These are phyloP conservation scores for Diabrotica virgifera DNA, from an alignment of 1,140 invertebrate species.

Conservation along the genomic window DNA sequence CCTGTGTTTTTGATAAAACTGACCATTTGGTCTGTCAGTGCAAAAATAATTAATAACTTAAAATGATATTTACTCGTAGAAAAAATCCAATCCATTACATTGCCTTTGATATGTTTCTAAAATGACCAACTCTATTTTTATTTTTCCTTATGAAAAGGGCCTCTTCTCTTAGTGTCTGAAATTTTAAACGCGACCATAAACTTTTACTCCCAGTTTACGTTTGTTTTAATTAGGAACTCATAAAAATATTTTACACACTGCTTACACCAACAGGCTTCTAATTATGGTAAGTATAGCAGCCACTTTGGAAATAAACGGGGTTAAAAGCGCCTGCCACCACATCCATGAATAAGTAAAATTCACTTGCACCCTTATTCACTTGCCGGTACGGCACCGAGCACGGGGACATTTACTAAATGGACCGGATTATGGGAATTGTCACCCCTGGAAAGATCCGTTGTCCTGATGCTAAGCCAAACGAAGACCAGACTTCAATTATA, in stretches of 20 bases:
- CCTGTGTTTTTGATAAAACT: no score
- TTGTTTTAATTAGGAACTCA: slow-evolving; percentile 23
- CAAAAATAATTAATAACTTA: no score
- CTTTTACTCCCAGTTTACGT: no score
- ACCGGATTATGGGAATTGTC: slow-evolving; percentile 29
- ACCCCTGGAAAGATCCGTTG: background rate
- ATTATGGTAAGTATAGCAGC: slow-evolving; percentile 27
- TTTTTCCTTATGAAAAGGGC: no score
- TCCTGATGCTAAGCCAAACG: slow-evolving; percentile 1
- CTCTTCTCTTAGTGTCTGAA: no score
- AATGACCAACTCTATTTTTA: no score
- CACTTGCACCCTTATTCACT: slow-evolving; percentile 22
- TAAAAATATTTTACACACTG: slow-evolving; percentile 20
- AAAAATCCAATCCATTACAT: no score
- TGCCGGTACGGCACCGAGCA: slow-evolving; percentile 4
- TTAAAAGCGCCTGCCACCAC: slow-evolving; percentile 38
- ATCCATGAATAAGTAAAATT: slow-evolving; percentile 39
- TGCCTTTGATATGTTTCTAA: no score
- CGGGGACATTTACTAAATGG: slow-evolving; percentile 36
- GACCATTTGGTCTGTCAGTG: no score
- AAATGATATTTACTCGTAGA: no score
- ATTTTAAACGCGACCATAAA: no score
- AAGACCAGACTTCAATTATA: slow-evolving; percentile 5
- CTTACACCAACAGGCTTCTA: slow-evolving; percentile 19
- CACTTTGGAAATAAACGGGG: slow-evolving; percentile 37